phyloP scores from a whole-genome alignment of 2,888 invertebrate species.

The Drosophila percnosoma region DNA sequence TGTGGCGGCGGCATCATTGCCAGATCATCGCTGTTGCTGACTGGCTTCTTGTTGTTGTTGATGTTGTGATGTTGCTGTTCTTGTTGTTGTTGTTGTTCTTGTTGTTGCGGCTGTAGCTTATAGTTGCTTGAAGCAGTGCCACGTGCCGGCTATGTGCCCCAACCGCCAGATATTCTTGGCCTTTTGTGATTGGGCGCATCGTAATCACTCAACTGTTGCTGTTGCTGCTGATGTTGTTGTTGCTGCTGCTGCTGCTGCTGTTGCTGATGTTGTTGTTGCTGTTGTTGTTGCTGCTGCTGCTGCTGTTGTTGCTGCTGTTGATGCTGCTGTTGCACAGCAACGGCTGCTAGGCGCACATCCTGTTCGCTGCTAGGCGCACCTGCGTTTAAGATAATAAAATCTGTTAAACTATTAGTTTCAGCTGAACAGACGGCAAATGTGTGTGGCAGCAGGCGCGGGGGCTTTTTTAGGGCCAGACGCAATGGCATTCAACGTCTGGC shows the following conservation, averaged over 20 bases:
- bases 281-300: constrained; percentile 78
- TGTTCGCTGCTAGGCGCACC: constrained; percentile 94
- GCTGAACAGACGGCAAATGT: constrained; percentile 58
- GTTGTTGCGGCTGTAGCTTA: constrained; percentile 50
- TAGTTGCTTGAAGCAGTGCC: constrained; percentile 49
- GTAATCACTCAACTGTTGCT: constrained; percentile 86
- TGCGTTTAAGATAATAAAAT: constrained; percentile 85
- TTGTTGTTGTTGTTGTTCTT: constrained; percentile 50
- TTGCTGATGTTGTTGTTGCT: constrained; percentile 75
- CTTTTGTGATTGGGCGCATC: constrained; percentile 90
- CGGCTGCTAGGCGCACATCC: constrained; percentile 85
- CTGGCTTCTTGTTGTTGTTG: constrained; percentile 63
- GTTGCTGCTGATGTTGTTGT: constrained; percentile 80
- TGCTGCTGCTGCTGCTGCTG: constrained; percentile 81
- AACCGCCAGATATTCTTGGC: constrained; percentile 94
- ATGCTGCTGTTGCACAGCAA: constrained; percentile 66
- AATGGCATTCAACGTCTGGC: constrained; percentile 60
- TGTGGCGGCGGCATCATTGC: constrained; percentile 79
- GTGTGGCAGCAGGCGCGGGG: constrained; percentile 62
- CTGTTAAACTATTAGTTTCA: constrained; percentile 83
- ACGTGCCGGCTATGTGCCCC: constrained; percentile 92
- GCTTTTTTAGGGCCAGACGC: constrained; percentile 50
- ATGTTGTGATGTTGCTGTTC: constrained; percentile 62
- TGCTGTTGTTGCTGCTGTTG: constrained; percentile 81
- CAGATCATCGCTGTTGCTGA: constrained; percentile 63